Evolutionary conservation across 1,140 invertebrate genomes (phyloP), one percentile per base, ranked within the genome.

Genomic region (Diachasmimorpha longicaudata): DNA sequence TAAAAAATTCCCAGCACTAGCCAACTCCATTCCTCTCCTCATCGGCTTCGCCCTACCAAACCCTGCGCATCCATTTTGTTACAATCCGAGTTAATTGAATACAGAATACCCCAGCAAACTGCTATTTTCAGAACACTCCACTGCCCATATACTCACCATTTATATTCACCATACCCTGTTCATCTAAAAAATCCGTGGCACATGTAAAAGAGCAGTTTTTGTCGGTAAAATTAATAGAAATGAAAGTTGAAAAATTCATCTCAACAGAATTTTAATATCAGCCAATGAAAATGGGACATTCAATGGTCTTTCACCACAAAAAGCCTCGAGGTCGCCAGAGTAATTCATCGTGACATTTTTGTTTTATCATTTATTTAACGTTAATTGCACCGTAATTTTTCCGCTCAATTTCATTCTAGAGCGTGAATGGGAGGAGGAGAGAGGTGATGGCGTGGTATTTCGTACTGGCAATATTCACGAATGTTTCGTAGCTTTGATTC

Each of bases 401-500:
- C 48, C 48, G 4, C 48, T 6, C 14, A 16, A 52, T 52, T 52
- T 52, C n/a, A 6, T 6, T 6, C 16, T 19, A 16, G 6, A 52
- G 16, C 9, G 48, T 19, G 3, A 52, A 52, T 52, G n/a, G 48
- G 48, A 4, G 16, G 19, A n/a, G 11, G 58, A 25, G 10, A 19
- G n/a, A 58, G 36, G 68, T 75, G 31, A 8, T 39, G 67, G n/a
- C 13, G 6, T 37, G 67, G 46, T 63, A 70, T 75, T 58, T 55
- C 52, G 19, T 63, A 63, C 42, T n/a, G 48, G 37, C 23, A 70
- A 70, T 70, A 70, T 75, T 75, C 74, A 23, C 52, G 36, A 75
- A 75, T 70, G 68, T 44, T 75, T 36, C 13, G 74, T 19, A 58
- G 68, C 74, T 75, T 75, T 75, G 74, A 75, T 75, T 75, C 52